Base-by-base conservation (phyloP, 1,140 invertebrate species). In the Aradophagus sp. region DNA sequence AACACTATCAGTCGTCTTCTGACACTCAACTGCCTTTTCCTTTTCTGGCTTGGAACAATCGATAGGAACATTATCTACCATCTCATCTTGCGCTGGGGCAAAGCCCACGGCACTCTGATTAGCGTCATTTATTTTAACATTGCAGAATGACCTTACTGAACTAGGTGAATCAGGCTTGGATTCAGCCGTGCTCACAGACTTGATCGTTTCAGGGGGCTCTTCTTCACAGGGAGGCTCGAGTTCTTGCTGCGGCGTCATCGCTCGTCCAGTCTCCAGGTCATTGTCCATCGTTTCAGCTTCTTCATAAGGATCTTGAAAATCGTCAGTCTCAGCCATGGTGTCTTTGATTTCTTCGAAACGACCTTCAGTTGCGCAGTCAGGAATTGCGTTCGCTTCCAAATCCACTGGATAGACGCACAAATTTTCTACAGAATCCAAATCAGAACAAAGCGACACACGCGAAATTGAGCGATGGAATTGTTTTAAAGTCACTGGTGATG, bases 301-400 rank as follows among this genome's bases (percentile, higher is more conserved):
- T 63, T 82, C 38, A 8, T 67, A 74, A 1, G 59, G 48, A 16
- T 63, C 29, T 32, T 26, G 11, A 38, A 36, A 48, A 7, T 59
- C 42, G 7, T 63, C 80, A 11, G 77, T 4, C 8, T 15, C 17
- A 7, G 86, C 81, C 73, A 85, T 84, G 44, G 86, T 84, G 6
- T 59, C 23, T 14, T 62, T 72, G 0, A 61, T 7, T 53, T 85
- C 83, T n/a, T 88, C 85, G 34, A 87, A 84, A 12, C 82, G 81
- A 17, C 87, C 80, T 15, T 85, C 83, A 10, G 84, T 76, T 6
- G 81, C 55, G 53, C 86, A 77, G 5, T 80, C 76, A 11, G 80
- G 79, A 5, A 85, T 38, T 0, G 62, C 41, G 0, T 68, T 70
- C 3, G 69, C 58, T n/a, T 85, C 81, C 11, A 84, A 79, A 10